A percentile compares a stretch with the other conserved stretches of the same genome.
Evolutionary conservation across 2,113 vertebrate species (phyloP).

Genomic region (Probosciger aterrimus): DNA sequence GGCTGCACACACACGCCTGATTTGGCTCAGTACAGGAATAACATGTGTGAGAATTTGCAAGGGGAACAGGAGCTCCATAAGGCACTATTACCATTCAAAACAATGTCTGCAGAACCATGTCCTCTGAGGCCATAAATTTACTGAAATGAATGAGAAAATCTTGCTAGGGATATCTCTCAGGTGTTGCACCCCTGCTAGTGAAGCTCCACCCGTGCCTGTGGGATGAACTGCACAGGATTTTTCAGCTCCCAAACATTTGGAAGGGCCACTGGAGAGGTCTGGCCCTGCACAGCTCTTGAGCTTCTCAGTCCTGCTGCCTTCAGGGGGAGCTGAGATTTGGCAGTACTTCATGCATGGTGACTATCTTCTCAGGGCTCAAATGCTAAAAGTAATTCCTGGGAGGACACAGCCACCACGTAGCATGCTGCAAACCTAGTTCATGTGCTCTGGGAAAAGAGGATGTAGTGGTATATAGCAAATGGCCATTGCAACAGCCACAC

Average conservation of each 20-base stretch:
- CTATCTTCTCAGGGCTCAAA: neutral
- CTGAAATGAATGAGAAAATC: neutral
- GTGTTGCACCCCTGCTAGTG: neutral
- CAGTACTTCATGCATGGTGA: fast-evolving
- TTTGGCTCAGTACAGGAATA: neutral
- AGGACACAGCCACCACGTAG: fast-evolving
- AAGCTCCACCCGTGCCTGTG: neutral
- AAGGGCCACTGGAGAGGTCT: neutral
- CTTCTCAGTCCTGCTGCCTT: neutral
- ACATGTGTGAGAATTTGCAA: neutral
- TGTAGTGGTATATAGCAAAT: neutral
- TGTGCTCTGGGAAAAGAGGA: neutral
- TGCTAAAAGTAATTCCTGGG: neutral
- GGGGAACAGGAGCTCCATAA: neutral
- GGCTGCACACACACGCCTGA: neutral
- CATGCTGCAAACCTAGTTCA: neutral
- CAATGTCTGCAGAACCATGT: neutral
- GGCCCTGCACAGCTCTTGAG: neutral
- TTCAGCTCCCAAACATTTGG: neutral
- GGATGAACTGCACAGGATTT: neutral
- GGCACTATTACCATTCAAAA: neutral
- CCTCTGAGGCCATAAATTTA: neutral
- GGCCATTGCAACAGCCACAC: neutral
- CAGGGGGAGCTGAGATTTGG: neutral
- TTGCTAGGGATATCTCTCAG: neutral